Conservation (phyloP, 2,888 invertebrate species). For the Hemithea aestivaria region DNA sequence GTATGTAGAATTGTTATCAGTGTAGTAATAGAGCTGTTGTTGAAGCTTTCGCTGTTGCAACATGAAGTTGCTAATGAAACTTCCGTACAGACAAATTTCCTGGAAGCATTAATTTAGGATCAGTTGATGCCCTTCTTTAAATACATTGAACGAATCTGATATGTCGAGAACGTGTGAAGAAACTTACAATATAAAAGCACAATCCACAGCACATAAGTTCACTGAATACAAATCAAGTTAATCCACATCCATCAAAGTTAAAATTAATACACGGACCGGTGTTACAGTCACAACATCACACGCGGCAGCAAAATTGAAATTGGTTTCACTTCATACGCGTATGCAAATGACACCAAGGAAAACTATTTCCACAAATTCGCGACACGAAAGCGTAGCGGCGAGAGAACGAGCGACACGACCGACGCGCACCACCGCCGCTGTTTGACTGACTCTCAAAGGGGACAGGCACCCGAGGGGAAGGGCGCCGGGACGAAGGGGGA, state of each 20-base stretch:
- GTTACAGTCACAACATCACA: slow-evolving; percentile 52
- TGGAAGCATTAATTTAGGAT: not conserved
- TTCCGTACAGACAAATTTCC: too few species aligned
- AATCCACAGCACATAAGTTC: slow-evolving; percentile 46
- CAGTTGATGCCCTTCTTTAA: too few species aligned
- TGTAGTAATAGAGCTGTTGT: slow-evolving; percentile 5
- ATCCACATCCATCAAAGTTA: slow-evolving; percentile 41
- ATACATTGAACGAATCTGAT: too few species aligned
- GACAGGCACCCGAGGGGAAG: slow-evolving; percentile 48
- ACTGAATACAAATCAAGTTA: slow-evolving; percentile 42
- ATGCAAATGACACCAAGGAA: slow-evolving; percentile 64
- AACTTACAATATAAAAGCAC: slow-evolving; percentile 35
- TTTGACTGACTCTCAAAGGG: slow-evolving; percentile 57
- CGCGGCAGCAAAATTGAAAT: slow-evolving; percentile 51
- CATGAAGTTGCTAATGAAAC: slow-evolving; percentile 3
- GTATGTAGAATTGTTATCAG: slow-evolving; percentile 10
- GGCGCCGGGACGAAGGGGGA: slow-evolving; percentile 51
- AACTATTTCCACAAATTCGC: slow-evolving; percentile 63
- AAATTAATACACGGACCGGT: slow-evolving; percentile 30
- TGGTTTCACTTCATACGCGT: slow-evolving; percentile 63
- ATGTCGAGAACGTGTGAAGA: slow-evolving; percentile 4
- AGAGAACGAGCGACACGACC: slow-evolving; percentile 38
- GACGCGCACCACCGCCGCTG: slow-evolving; percentile 50
- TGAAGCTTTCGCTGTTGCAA: slow-evolving; percentile 8
- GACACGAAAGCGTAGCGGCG: slow-evolving; percentile 23